Evolutionary conservation across 2,888 invertebrate species (phyloP).

Genomic region (Hartigia nigra): DNA sequence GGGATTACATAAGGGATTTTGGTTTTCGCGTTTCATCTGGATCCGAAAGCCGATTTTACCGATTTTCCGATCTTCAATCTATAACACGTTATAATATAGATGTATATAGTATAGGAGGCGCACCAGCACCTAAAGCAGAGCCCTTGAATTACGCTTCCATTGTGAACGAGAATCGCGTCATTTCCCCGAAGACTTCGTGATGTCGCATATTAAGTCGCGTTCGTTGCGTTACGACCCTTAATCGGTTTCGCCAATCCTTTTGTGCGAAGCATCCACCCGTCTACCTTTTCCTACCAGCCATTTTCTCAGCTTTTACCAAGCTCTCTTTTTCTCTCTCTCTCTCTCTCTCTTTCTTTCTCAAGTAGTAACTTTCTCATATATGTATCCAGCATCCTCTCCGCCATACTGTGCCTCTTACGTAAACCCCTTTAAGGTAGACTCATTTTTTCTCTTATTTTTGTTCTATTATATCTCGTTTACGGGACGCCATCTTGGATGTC

Average conservation of each 20-base stretch:
- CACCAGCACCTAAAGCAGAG: not conserved
- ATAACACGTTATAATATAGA: not conserved
- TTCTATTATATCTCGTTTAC: not conserved
- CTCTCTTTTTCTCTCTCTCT: not conserved
- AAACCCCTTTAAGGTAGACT: not conserved
- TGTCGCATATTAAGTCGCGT: slow-evolving; percentile 58
- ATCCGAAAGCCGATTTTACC: slow-evolving; percentile 63
- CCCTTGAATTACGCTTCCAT: not conserved
- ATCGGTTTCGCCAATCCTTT: not conserved
- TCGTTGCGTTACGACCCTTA: slow-evolving; percentile 27
- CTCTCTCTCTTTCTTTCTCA: not conserved
- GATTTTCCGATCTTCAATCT: slow-evolving; percentile 55
- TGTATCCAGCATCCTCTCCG: not conserved
- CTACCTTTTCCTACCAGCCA: not conserved
- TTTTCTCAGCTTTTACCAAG: not conserved
- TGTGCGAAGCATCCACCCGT: not conserved
- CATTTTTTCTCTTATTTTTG: not conserved
- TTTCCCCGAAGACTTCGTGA: slow-evolving; percentile 50
- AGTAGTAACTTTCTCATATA: not conserved
- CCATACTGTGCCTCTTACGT: not conserved
- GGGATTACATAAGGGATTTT: slow-evolving; percentile 66
- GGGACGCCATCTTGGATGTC: not conserved
- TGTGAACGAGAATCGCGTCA: slow-evolving; percentile 11
- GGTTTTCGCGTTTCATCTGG: slow-evolving; percentile 62
- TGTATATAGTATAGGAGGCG: not conserved